Conservation (phyloP, 2,888 invertebrate genomes). For the Drosophila kanekoi region DNA sequence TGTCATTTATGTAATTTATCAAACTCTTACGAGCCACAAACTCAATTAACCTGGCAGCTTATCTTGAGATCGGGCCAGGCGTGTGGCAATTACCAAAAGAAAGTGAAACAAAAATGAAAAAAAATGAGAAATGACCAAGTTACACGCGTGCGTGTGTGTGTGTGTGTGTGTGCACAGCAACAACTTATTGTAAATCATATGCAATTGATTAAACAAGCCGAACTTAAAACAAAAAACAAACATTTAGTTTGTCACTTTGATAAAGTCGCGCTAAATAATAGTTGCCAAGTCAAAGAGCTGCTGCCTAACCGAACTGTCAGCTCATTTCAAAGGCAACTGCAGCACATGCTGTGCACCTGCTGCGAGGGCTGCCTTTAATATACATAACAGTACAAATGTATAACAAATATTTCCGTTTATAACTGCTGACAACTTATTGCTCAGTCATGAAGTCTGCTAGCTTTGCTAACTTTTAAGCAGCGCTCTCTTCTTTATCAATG, state of each 20-base stretch:
- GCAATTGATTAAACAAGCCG: conserved; percentile 20
- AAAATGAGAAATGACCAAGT: conserved; percentile 12
- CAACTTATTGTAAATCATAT: conserved; percentile 22
- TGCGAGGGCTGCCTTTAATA: conserved; percentile 1
- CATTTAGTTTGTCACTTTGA: conserved; percentile 20
- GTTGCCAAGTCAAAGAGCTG: conserved; percentile 9
- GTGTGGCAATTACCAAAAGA: conserved; percentile 41
- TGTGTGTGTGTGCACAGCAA: conserved; percentile 1
- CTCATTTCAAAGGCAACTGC: conserved; percentile 5
- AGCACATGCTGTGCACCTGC: conserved; percentile 1
- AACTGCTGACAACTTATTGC: too few species aligned
- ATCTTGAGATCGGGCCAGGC: conserved; percentile 24
- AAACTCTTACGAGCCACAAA: conserved; percentile 33
- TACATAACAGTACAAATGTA: neutral
- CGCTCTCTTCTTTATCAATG: too few species aligned
- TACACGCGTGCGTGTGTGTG: neutral
- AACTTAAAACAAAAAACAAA: neutral
- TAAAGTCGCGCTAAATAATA: conserved; percentile 18
- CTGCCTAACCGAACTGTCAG: conserved; percentile 50
- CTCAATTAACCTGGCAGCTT: conserved; percentile 49
- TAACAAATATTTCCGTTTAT: too few species aligned
- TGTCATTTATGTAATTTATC: conserved; percentile 55
- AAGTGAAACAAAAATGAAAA: conserved; percentile 42
- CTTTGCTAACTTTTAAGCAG: neutral
- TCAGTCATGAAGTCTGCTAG: neutral